Evolutionary conservation across 2,797 vertebrate genomes (phyloP).

Genomic region (Gymnoscopelus braueri): DNA sequence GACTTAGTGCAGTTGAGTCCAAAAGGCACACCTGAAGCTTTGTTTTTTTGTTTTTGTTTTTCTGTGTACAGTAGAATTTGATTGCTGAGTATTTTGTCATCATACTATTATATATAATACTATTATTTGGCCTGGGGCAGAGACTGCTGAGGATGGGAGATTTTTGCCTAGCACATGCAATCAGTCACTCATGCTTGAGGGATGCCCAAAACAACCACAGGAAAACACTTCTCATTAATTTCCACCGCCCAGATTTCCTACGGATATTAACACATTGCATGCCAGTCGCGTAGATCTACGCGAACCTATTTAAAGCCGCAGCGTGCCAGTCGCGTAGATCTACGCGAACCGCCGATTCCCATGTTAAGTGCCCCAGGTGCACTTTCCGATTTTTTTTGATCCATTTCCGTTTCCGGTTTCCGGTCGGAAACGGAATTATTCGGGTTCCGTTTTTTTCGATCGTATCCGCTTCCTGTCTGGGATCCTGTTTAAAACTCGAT

Average conservation of each 20-base stretch:
- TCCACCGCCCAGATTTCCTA: constrained; percentile 46
- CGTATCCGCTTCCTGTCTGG: too few species aligned
- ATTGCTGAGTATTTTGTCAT: constrained; percentile 27
- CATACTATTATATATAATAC: constrained; percentile 45
- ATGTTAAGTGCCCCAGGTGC: too few species aligned
- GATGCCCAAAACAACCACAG: constrained; percentile 55
- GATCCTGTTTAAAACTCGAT: too few species aligned
- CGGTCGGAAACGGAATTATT: too few species aligned
- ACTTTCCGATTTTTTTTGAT: too few species aligned
- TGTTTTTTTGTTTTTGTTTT: constrained; percentile 13
- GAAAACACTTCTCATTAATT: constrained; percentile 66
- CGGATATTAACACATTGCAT: too few species aligned
- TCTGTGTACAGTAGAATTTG: background rate
- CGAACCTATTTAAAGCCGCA: too few species aligned
- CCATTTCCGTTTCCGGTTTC: too few species aligned
- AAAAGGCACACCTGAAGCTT: constrained; percentile 16
- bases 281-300: too few species aligned
- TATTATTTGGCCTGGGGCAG: constrained; percentile 20
- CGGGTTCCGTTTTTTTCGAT: too few species aligned
- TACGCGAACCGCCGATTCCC: too few species aligned
- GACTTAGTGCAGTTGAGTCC: constrained; percentile 6
- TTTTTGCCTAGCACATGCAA: constrained; percentile 53
- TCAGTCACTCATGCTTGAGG: constrained; percentile 52
- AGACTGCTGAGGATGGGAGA: constrained; percentile 31
- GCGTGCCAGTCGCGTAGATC: too few species aligned